phyloP scores from a whole-genome alignment of 2,888 invertebrate species.

The Limnephilus marmoratus region DNA sequence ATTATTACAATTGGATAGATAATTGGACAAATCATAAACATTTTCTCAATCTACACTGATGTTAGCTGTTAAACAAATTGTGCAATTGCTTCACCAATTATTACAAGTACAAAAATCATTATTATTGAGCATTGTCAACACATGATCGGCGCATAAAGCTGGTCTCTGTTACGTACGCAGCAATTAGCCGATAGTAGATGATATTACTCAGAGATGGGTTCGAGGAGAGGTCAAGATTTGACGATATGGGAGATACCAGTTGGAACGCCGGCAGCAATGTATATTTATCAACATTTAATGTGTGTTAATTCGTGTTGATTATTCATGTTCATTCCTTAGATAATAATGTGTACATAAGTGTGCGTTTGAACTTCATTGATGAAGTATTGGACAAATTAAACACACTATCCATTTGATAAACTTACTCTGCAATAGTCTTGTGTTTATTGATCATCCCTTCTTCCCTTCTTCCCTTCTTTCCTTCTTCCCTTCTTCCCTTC shows the following conservation, averaged over 20 bases:
- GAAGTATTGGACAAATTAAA: background rate
- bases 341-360: background rate
- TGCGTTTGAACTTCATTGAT: background rate
- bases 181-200: background rate
- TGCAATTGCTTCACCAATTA: background rate
- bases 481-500: too few species aligned
- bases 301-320: background rate
- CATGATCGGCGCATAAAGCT: background rate
- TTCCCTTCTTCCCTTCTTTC: too few species aligned
- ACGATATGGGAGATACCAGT: background rate
- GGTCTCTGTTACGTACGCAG: conserved; percentile 29
- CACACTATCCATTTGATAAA: background rate
- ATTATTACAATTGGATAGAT: background rate
- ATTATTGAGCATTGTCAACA: background rate
- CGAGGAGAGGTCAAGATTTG: background rate
- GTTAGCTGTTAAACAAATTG: background rate
- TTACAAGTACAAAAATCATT: background rate
- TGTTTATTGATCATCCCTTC: background rate
- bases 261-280: background rate
- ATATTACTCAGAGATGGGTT: background rate
- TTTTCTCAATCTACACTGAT: background rate
- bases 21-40: background rate
- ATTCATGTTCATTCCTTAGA: background rate
- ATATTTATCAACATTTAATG: background rate
- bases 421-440: background rate